Evolutionary conservation across 1,140 invertebrate genomes (phyloP).

Genomic region (Carposina sasakii): DNA sequence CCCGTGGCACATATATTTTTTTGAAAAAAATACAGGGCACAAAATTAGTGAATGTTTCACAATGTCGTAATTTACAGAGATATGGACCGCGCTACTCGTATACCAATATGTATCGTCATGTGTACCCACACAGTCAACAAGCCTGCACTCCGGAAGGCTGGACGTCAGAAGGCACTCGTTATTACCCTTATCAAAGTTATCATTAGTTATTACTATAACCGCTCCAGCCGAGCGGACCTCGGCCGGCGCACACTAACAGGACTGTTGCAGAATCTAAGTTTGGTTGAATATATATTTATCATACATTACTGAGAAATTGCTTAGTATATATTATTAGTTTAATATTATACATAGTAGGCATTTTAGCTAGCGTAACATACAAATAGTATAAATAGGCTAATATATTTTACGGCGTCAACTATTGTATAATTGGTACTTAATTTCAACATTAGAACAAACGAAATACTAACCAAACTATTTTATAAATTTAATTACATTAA

Average conservation of each 20-base stretch:
- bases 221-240: slow-evolving; percentile 3
- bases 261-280: slow-evolving; percentile 48
- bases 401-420: too few species aligned
- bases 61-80: slow-evolving; percentile 12
- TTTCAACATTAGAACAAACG: too few species aligned
- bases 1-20: slow-evolving; percentile 23
- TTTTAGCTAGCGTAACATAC: too few species aligned
- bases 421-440: too few species aligned
- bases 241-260: slow-evolving; percentile 14
- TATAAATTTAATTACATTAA: too few species aligned
- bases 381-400: too few species aligned
- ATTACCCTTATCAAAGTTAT: slow-evolving; percentile 58
- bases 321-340: too few species aligned
- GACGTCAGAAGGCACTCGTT: slow-evolving; percentile 70
- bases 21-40: too few species aligned
- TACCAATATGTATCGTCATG: slow-evolving; percentile 30
- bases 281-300: slow-evolving; percentile 43
- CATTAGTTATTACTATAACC: slow-evolving; percentile 32
- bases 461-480: too few species aligned
- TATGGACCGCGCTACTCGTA: slow-evolving; percentile 18
- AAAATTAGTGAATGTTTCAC: too few species aligned
- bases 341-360: too few species aligned
- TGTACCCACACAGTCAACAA: slow-evolving; percentile 56
- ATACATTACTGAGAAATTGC: too few species aligned
- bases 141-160: slow-evolving; percentile 65